Base-by-base conservation (phyloP, 2,113 vertebrate genomes). In the Tamias sibiricus region DNA sequence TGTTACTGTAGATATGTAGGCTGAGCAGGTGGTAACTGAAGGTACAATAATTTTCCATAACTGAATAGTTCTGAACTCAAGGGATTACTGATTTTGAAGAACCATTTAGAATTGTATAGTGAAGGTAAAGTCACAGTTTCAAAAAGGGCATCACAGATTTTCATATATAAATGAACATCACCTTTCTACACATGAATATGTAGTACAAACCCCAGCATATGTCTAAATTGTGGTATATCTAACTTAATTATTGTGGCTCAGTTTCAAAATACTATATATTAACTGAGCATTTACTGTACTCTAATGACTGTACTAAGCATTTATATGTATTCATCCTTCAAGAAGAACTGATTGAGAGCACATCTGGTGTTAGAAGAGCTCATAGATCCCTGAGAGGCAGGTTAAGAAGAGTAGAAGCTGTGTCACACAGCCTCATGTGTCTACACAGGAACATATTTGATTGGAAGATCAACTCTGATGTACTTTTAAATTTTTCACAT, bases 91-190 rank as follows among this genome's bases (percentile, higher is more conserved):
- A n/a, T 81, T 90, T 76, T 91, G 59, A 93, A 86, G 62, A 86
- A 37, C 44, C 49, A 4, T 82, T 35, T 32, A 40, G 14, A 93
- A 87, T 35, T 83, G 82, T 64, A 40, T 20, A 42, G 32, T 49
- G 40, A 68, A 71, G 5, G 28, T 54, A 91, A 91, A 87, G 37
- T 54, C 35, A 79, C 16, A 94, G 40, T 57, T 90, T 87, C 54
- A 87, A 92, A 93, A 88, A 59, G 6, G 20, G 4, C 71, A 44
- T 79, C 52, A 69, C 12, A 77, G 59, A 66, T 80, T 88, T 92
- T 95, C 20, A 76, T 24, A 90, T n/a, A n/a, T 76, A 93, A 83
- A 75, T 69, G 47, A 95, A 75, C 35, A 44, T 62, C 54, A 77
- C 59, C 30, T 77, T 92, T 93, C 75, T 68, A 42, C 10, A 80